These are phyloP conservation scores for Oasisia sp. DNA, from an alignment of 2,888 invertebrate species.

Conservation along the genomic window DNA sequence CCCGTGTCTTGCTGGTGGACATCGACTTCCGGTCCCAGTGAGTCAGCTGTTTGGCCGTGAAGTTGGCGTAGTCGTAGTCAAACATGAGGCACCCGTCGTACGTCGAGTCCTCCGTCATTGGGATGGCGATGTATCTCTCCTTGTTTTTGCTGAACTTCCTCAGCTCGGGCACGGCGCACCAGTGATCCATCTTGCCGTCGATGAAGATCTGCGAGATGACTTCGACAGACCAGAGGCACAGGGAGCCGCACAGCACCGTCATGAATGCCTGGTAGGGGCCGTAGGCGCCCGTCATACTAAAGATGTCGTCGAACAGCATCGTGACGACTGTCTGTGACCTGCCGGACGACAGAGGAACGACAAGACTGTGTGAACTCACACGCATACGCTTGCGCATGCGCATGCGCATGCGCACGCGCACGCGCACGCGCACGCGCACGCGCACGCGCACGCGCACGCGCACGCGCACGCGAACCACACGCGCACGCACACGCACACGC, in stretches of 20 bases:
- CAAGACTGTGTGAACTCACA: no score
- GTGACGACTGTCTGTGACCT: neutral
- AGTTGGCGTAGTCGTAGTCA: conserved; percentile 31
- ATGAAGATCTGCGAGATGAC: conserved; percentile 36
- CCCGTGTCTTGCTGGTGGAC: neutral
- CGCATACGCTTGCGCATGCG: no score
- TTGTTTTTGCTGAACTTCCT: conserved; percentile 27
- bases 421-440: no score
- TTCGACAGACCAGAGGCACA: conserved; percentile 30
- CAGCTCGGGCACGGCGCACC: conserved; percentile 35
- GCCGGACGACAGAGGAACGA: neutral
- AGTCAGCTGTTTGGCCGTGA: conserved; percentile 29
- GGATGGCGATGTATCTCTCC: conserved; percentile 39
- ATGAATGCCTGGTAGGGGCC: conserved; percentile 30
- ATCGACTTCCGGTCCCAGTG: conserved; percentile 33
- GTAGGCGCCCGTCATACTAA: conserved; percentile 24
- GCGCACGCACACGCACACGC: no score
- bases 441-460: no score
- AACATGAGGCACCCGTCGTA: conserved; percentile 34
- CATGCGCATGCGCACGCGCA: no score
- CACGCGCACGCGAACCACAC: no score
- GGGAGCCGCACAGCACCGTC: conserved; percentile 21
- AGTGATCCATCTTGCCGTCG: conserved; percentile 36
- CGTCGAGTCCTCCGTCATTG: neutral
- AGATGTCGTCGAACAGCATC: conserved; percentile 30